Evolutionary conservation across 2,113 vertebrate genomes (phyloP).

Genomic region (Rhinoptilus africanus): DNA sequence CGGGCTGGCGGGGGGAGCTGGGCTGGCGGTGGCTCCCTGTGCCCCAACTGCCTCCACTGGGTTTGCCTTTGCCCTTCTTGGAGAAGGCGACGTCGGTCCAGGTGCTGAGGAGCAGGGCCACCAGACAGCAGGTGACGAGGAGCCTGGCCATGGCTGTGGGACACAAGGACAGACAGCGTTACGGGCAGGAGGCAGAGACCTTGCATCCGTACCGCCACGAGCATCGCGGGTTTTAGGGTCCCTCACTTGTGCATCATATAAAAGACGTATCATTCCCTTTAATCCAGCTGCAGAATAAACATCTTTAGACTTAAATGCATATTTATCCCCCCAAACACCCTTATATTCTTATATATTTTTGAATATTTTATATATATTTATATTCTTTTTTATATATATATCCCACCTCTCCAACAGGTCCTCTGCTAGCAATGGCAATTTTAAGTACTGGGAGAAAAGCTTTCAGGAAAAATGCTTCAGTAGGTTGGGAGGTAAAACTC

Average conservation of each 20-base stretch:
- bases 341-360: neutral
- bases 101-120: slow-evolving; percentile 53
- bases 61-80: slow-evolving; percentile 72
- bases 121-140: slow-evolving; percentile 37
- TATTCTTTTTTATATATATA: neutral
- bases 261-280: accelerated
- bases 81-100: slow-evolving; percentile 44
- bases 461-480: neutral
- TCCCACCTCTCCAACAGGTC: too few relatives aligned
- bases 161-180: neutral
- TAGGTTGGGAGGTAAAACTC: neutral
- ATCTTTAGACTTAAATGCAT: accelerated
- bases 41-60: slow-evolving; percentile 57
- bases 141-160: slow-evolving; percentile 58
- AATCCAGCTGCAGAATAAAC: neutral
- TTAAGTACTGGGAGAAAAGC: neutral
- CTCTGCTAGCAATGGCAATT: neutral
- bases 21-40: slow-evolving; percentile 40
- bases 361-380: too few relatives aligned
- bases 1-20: neutral
- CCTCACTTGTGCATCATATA: accelerated
- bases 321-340: accelerated
- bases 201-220: accelerated
- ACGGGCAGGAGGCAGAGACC: neutral
- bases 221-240: accelerated